These are phyloP conservation scores for Mungos mungo DNA, from an alignment of 2,113 vertebrate species.

Conservation along the genomic window DNA sequence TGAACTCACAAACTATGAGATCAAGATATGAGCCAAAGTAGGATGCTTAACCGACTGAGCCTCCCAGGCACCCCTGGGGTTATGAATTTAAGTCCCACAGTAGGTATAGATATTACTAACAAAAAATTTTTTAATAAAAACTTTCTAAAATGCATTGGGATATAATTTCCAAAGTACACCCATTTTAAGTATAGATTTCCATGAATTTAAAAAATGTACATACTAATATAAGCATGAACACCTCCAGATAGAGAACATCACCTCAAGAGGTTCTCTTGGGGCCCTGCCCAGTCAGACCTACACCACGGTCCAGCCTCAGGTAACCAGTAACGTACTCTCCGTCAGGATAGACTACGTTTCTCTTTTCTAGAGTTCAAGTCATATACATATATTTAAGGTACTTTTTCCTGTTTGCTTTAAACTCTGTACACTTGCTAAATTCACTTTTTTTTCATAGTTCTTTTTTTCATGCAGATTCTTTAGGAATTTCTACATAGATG, in stretches of 20 bases:
- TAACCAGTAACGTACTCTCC: neutral
- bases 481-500: neutral
- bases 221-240: neutral
- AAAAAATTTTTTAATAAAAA: too few relatives aligned
- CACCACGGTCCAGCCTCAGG: neutral
- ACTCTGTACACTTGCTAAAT: neutral
- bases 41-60: too few relatives aligned
- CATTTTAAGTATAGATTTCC: neutral
- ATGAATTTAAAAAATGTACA: neutral
- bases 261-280: neutral
- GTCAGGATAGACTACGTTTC: neutral
- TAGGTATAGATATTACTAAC: too few relatives aligned
- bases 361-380: neutral
- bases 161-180: neutral
- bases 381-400: neutral
- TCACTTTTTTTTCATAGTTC: neutral
- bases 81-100: neutral
- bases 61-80: too few relatives aligned
- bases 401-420: neutral
- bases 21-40: too few relatives aligned
- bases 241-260: neutral
- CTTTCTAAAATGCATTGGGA: neutral
- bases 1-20: too few relatives aligned
- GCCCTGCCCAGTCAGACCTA: neutral
- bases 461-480: constrained; percentile 1